Conservation (phyloP, 1,140 invertebrate species). For the Hetaerina americana region DNA sequence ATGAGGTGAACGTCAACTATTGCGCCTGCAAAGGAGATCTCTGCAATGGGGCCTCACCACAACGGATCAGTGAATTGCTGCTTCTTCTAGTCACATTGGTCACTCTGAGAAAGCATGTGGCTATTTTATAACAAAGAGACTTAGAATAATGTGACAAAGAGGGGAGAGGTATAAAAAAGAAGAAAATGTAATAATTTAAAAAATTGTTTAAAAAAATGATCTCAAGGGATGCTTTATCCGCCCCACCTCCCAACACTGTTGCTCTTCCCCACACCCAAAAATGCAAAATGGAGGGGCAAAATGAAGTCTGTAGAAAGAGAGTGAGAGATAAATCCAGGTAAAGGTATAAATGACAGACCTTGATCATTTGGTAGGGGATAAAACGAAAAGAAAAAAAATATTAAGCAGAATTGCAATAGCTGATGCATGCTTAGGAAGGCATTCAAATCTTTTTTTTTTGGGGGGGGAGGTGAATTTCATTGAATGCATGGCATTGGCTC, state of each 20-base stretch:
- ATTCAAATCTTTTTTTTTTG: background rate
- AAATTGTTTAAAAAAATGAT: background rate
- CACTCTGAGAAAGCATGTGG: background rate
- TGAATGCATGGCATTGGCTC: background rate
- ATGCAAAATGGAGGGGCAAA: background rate
- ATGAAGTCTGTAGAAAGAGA: background rate
- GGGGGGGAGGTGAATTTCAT: background rate
- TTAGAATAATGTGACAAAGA: background rate
- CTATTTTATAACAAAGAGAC: background rate
- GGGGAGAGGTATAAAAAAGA: background rate
- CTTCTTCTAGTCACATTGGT: background rate
- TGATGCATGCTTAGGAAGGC: background rate
- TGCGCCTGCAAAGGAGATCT: constrained; percentile 59
- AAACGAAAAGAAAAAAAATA: background rate
- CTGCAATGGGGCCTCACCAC: constrained; percentile 42
- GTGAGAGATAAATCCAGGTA: too few species aligned
- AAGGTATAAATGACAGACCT: background rate
- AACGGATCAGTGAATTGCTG: background rate
- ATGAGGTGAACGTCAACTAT: constrained; percentile 55
- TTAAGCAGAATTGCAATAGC: background rate
- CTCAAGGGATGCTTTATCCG: background rate
- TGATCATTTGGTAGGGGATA: background rate
- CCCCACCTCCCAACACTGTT: background rate
- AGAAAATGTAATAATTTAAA: background rate
- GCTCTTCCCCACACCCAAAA: background rate